Conservation (phyloP, 2,113 vertebrate species). For the Clarias gariepinus region DNA sequence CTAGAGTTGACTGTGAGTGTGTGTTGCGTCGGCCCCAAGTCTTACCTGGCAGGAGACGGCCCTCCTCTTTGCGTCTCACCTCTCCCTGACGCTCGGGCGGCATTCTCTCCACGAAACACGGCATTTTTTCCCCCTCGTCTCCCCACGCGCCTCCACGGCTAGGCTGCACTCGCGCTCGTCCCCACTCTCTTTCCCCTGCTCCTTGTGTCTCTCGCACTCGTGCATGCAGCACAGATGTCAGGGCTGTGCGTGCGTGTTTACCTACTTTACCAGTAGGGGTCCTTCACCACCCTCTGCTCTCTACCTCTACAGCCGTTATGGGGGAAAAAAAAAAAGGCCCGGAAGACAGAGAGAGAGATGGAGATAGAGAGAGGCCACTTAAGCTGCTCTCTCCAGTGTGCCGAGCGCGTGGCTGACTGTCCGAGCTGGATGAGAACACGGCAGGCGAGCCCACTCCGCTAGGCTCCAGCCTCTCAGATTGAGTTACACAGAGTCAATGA, state of each 20-base stretch:
- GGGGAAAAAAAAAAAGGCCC: slow-evolving; percentile 65
- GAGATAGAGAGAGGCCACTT: slow-evolving; percentile 50
- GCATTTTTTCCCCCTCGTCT: slow-evolving; percentile 73
- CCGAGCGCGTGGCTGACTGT: slow-evolving; percentile 30
- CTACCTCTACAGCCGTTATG: slow-evolving; percentile 67
- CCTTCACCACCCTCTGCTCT: slow-evolving; percentile 77
- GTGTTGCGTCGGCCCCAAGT: slow-evolving; percentile 38
- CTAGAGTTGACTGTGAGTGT: slow-evolving; percentile 21
- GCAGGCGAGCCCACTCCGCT: slow-evolving; percentile 30
- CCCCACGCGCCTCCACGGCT: slow-evolving; percentile 66
- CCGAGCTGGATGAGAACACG: slow-evolving; percentile 35
- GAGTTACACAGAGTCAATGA: slow-evolving; percentile 44
- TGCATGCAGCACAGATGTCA: slow-evolving; percentile 75
- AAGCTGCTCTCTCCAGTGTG: slow-evolving; percentile 45
- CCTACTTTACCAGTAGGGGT: slow-evolving; percentile 82
- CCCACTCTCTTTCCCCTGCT: slow-evolving; percentile 31
- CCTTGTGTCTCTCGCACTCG: slow-evolving; percentile 53
- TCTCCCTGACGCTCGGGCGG: slow-evolving; percentile 77
- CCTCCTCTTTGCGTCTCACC: slow-evolving; percentile 74
- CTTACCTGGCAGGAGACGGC: slow-evolving; percentile 78
- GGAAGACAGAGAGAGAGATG: slow-evolving; percentile 54
- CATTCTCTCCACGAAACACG: slow-evolving; percentile 81
- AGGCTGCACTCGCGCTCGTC: slow-evolving; percentile 54
- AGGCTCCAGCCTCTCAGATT: slow-evolving; percentile 45
- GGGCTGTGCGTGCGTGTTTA: slow-evolving; percentile 72